Conservation (phyloP, 2,113 vertebrate species). For the Numenius arquata region DNA sequence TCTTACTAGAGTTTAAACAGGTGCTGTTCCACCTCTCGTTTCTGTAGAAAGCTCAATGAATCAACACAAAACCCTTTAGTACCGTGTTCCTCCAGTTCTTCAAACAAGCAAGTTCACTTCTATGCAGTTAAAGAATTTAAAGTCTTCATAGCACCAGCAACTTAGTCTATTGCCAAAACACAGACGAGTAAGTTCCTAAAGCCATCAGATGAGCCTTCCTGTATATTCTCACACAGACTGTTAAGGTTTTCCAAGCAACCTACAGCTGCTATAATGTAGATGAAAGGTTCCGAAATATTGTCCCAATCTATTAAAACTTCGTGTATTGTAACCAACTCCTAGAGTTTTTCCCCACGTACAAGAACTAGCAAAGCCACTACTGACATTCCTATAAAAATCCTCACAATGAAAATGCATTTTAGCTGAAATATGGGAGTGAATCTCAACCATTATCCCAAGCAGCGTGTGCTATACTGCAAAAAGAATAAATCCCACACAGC, state of each 20-base stretch:
- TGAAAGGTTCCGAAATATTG: neutral
- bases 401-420: neutral
- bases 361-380: neutral
- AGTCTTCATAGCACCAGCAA: neutral
- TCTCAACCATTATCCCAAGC: neutral
- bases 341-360: neutral
- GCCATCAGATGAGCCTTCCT: neutral
- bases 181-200: neutral
- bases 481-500: neutral
- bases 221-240: neutral
- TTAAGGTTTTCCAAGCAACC: neutral
- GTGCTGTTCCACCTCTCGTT: neutral
- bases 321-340: neutral
- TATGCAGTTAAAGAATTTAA: neutral
- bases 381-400: neutral
- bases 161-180: neutral
- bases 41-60: neutral
- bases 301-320: neutral
- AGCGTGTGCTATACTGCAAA: neutral
- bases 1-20: neutral
- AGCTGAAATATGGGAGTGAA: neutral
- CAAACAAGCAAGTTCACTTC: neutral
- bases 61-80: neutral
- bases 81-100: neutral
- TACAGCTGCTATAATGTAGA: neutral